Conservation (phyloP, 2,888 invertebrate species). For the Cybosia mesomella region DNA sequence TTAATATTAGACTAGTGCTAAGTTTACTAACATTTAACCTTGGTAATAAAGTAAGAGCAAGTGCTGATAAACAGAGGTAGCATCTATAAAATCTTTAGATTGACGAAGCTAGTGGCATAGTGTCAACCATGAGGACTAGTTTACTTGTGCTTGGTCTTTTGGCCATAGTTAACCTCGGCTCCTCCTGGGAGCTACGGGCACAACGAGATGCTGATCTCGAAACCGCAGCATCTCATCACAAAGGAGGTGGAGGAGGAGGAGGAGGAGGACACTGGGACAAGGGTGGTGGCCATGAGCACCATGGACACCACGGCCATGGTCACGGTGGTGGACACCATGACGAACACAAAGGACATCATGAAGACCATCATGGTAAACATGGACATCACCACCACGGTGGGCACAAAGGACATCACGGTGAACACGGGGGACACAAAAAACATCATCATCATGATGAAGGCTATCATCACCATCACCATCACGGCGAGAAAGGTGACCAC, state of each 20-base stretch:
- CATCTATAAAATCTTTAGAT: conserved; percentile 10
- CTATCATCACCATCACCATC: conserved; percentile 88
- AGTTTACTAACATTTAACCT: conserved; percentile 14
- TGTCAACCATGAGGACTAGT: conserved; percentile 72
- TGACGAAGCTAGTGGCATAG: conserved; percentile 17
- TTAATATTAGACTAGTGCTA: conserved; percentile 4
- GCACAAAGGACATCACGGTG: conserved; percentile 87
- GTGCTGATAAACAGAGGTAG: not conserved
- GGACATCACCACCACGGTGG: conserved; percentile 91
- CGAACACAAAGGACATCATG: conserved; percentile 89
- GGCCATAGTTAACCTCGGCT: conserved; percentile 80
- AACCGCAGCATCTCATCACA: conserved; percentile 75
- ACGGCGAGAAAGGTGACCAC: conserved; percentile 89
- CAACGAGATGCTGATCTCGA: conserved; percentile 84
- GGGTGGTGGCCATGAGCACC: conserved; percentile 89
- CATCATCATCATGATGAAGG: conserved; percentile 89
- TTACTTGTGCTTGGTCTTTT: conserved; percentile 76
- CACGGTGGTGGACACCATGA: conserved; percentile 90
- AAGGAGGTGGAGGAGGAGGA: not conserved
- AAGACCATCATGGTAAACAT: conserved; percentile 89
- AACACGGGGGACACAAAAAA: conserved; percentile 89
- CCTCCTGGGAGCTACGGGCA: conserved; percentile 82
- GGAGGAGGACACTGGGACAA: conserved; percentile 66
- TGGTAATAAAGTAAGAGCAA: not conserved
- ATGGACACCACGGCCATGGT: conserved; percentile 88